Base-by-base conservation (phyloP, 2,888 invertebrate genomes). In the Diogma glabrata region DNA sequence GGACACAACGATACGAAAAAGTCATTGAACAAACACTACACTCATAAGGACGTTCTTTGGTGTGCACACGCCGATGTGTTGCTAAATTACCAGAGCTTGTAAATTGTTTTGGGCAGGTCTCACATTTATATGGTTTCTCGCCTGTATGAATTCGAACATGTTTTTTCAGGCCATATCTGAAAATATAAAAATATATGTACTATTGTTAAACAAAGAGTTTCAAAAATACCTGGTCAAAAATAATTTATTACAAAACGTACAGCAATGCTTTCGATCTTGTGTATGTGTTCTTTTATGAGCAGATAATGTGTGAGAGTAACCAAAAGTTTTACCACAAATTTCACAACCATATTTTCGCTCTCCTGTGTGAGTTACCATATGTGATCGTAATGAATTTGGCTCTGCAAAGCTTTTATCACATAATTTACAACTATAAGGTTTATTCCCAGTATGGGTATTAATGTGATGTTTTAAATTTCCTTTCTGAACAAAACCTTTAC, bases 361-460 rank as follows among this genome's bases (percentile, higher is more conserved):
- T 12, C 53, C 51, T 1, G 56, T 52, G 36, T 57, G 56, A 7
- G 33, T 14, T n/a, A 57, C 50, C 49, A 50, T 54, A 36, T 57
- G 56, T 4, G 54, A 53, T 16, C 54, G 47, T n/a, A 55, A 26
- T 3, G 53, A 53, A 6, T 55, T 53, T 9, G 54, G 53, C 33
- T 57, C 56, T 3, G 52, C 40, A 26, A 57, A 57, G 4, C 52
- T 43, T 20, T 50, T 51, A 1, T 52, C 52, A 28, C 56, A 57
- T 6, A 52, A 17, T 24, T 47, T 33, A 50, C 56, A 57, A 46
- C 48, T 46, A 46, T 55, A 57, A 3, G 56, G 56, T 28, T 54
- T 57, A 17, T 50, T 24, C 3, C 55, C 55, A 3, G 55, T 57
- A 40, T 57, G 56, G 5, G 52, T 54, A 24, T 57, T 53, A 1